A percentile compares a stretch with the other conserved stretches of the same genome.
Evolutionary conservation across 2,888 invertebrate genomes (phyloP).

Genomic region (Panopea generosa): DNA sequence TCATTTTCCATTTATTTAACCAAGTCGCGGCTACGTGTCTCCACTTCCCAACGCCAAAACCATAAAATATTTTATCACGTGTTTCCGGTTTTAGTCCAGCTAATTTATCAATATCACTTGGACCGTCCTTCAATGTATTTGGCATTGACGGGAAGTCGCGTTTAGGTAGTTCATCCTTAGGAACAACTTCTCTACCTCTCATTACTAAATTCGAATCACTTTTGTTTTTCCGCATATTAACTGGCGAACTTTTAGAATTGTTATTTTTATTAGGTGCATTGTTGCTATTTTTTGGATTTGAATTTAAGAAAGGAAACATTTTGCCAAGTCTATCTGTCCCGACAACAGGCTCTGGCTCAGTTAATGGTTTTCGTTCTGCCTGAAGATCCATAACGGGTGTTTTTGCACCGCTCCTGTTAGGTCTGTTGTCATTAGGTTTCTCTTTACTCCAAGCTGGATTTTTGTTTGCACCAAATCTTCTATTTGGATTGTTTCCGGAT

Average conservation of each 20-base stretch:
- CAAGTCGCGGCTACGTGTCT: conserved; percentile 39
- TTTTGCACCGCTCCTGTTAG: conserved; percentile 11
- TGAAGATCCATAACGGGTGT: conserved; percentile 40
- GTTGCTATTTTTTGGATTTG: background rate
- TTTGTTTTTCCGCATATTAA: conserved; percentile 22
- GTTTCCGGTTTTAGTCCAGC: conserved; percentile 26
- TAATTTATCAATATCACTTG: background rate
- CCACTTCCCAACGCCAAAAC: conserved; percentile 55
- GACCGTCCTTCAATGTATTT: conserved; percentile 16
- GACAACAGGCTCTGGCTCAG: conserved; percentile 43
- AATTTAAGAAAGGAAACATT: conserved; percentile 47
- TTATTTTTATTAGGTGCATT: no score
- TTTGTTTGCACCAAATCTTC: background rate
- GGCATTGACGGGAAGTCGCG: conserved; percentile 13
- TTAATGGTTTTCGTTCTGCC: conserved; percentile 18
- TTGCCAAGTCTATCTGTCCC: conserved; percentile 39
- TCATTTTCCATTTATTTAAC: conserved; percentile 56
- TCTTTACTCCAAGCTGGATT: conserved; percentile 35
- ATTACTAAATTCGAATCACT: conserved; percentile 34
- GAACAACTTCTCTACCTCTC: conserved; percentile 5
- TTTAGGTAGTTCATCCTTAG: conserved; percentile 9
- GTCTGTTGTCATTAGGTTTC: background rate
- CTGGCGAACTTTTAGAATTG: background rate
- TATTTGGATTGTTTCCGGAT: background rate
- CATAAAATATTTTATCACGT: conserved; percentile 48